Conservation (phyloP, 2,888 invertebrate genomes). For the Zootermopsis nevadensis region DNA sequence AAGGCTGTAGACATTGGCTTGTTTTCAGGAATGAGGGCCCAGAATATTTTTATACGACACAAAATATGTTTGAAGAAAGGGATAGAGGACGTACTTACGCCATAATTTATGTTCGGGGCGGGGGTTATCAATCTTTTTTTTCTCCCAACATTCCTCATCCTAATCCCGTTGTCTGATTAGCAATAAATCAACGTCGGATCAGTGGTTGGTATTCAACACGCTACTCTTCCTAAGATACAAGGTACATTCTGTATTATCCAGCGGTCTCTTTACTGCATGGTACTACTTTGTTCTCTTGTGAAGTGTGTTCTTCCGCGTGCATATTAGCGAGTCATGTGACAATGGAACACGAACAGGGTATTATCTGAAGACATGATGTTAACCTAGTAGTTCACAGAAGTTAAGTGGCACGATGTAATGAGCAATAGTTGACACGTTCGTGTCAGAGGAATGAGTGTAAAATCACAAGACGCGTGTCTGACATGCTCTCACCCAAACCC, state of each 20-base stretch:
- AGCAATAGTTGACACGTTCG: too few relatives aligned
- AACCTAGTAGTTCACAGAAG: too few relatives aligned
- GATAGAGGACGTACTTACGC: neutral
- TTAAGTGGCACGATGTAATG: too few relatives aligned
- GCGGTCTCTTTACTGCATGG: neutral
- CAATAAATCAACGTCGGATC: neutral
- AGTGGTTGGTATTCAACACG: neutral
- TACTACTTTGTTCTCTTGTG: too few relatives aligned
- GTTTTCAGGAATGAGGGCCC: neutral
- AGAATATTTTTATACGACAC: neutral
- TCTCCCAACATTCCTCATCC: neutral
- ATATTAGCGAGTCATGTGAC: too few relatives aligned
- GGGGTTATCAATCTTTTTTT: neutral
- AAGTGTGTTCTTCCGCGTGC: too few relatives aligned
- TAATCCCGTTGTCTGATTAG: neutral
- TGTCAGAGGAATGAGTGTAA: too few relatives aligned
- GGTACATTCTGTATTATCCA: neutral
- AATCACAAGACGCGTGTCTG: too few relatives aligned
- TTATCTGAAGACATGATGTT: too few relatives aligned
- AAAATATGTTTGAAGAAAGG: neutral
- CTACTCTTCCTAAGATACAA: neutral
- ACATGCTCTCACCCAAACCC: too few relatives aligned
- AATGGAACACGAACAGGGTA: too few relatives aligned
- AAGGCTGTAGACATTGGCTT: too few relatives aligned
- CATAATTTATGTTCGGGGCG: neutral